These are phyloP conservation scores for Macaria liturata DNA, from an alignment of 2,888 invertebrate species.

Conservation along the genomic window DNA sequence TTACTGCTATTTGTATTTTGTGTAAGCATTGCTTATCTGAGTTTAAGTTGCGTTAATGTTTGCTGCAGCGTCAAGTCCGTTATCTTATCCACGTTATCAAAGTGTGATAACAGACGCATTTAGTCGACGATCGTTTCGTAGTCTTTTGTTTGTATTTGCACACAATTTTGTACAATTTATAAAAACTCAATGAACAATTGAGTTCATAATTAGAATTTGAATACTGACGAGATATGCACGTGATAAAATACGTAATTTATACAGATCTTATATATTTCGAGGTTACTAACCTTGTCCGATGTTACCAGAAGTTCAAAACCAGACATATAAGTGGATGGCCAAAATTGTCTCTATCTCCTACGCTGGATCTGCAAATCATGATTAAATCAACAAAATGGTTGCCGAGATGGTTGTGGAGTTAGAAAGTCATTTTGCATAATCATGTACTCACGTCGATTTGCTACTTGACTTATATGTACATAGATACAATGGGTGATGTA, in stretches of 20 bases:
- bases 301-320: constrained; percentile 33
- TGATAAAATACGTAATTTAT: not conserved
- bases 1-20: constrained; percentile 16
- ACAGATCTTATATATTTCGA: constrained; percentile 1
- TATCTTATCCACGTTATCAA: constrained; percentile 18
- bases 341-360: constrained; percentile 27
- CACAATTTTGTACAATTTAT: too few species aligned
- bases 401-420: constrained; percentile 30
- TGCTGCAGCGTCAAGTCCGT: constrained; percentile 4
- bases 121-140: too few species aligned
- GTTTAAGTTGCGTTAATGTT: constrained; percentile 8
- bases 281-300: constrained; percentile 32
- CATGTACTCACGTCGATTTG: constrained; percentile 37
- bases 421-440: constrained; percentile 64
- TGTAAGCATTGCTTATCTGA: constrained; percentile 17
- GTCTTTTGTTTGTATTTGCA: too few species aligned
- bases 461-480: constrained; percentile 40
- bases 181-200: too few species aligned
- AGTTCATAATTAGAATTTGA: too few species aligned
- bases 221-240: too few species aligned
- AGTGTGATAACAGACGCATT: not conserved
- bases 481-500: constrained; percentile 60
- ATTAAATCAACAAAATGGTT: constrained; percentile 25
- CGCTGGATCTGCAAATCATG: constrained; percentile 23
- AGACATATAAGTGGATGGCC: constrained; percentile 31